Percentiles rank a stretch among this genome's conserved stretches.
These are phyloP conservation scores for Cynopterus sphinx DNA, from an alignment of 2,797 vertebrate species.

Conservation along the genomic window DNA sequence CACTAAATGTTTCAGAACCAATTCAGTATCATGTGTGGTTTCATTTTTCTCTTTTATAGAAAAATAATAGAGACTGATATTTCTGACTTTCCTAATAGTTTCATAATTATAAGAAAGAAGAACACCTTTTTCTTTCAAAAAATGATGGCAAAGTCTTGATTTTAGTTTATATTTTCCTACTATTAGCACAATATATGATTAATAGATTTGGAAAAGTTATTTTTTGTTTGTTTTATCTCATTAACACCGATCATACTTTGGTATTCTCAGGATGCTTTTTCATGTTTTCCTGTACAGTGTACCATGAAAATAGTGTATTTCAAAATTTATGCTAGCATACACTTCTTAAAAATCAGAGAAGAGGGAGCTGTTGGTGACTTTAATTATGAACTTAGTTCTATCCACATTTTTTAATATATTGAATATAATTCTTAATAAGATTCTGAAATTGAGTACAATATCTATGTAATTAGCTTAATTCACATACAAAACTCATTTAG, in stretches of 20 bases:
- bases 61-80: background rate
- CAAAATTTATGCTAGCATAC: background rate
- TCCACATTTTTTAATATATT: background rate
- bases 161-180: constrained; percentile 17
- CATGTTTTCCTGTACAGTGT: background rate
- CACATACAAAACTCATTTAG: background rate
- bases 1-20: background rate
- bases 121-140: background rate
- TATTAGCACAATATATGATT: background rate
- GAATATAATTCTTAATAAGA: background rate
- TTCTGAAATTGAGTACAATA: background rate
- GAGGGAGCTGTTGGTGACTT: background rate
- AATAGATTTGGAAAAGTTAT: background rate
- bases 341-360: background rate
- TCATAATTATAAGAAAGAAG: background rate
- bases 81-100: constrained; percentile 4
- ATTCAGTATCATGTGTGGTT: background rate
- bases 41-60: background rate
- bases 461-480: background rate
- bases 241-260: background rate
- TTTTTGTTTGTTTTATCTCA: background rate
- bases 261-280: background rate
- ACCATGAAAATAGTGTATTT: background rate
- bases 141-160: background rate
- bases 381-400: background rate